Percentiles rank a stretch among this genome's conserved stretches.
Conservation (phyloP, 37 sponge, comb jelly and placozoan species). For the Haliclona indistincta region DNA sequence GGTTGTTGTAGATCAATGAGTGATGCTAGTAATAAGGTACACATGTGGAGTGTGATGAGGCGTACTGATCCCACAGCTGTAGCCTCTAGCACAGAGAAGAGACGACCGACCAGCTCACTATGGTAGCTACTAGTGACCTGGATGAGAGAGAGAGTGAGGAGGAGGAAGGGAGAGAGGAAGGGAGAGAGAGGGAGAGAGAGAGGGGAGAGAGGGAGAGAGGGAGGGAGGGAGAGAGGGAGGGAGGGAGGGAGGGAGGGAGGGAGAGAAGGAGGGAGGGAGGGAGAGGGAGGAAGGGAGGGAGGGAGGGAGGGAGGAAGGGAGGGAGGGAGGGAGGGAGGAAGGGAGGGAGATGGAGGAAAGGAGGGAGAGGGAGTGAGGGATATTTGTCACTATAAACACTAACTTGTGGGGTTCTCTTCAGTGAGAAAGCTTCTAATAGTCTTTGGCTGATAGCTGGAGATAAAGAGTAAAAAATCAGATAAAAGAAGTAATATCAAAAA, state of each 20-base stretch:
- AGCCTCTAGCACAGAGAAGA: slow-evolving; percentile 3
- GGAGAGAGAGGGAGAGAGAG: background rate
- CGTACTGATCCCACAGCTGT: slow-evolving; percentile 37
- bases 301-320: no score
- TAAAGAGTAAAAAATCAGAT: no score
- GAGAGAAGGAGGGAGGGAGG: no score
- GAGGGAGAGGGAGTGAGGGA: background rate
- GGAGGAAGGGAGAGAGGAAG: background rate
- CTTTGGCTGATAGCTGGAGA: slow-evolving; percentile 34
- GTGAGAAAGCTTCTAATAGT: slow-evolving; percentile 64
- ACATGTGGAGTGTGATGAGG: slow-evolving; percentile 49
- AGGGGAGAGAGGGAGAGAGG: no score
- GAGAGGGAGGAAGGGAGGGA: no score
- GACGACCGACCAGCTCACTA: slow-evolving; percentile 7
- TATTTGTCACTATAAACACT: background rate
- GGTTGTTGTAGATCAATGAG: background rate
- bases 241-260: no score
- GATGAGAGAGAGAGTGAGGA: background rate
- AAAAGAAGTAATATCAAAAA: no score
- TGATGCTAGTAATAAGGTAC: slow-evolving; percentile 31
- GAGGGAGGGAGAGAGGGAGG: no score
- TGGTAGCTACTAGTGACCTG: no score
- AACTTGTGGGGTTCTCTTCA: slow-evolving; percentile 16
- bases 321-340: no score
- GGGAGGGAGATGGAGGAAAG: no score